Percentiles rank a stretch among this genome's conserved stretches.
phyloP scores from a whole-genome alignment of 2,888 invertebrate genomes.

The Ctenicera cuprea region DNA sequence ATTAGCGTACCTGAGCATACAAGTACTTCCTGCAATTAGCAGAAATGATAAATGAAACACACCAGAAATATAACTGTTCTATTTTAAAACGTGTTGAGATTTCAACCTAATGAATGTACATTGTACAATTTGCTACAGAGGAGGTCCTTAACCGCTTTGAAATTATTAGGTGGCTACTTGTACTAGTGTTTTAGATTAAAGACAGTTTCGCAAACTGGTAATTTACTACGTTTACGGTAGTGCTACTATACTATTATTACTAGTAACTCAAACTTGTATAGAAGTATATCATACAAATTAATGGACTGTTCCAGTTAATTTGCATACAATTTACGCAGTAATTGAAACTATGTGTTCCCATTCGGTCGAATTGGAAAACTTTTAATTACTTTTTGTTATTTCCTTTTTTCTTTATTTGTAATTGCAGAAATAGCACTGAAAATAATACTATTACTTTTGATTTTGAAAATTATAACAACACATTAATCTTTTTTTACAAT shows the following conservation, averaged over 20 bases:
- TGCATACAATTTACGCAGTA: neutral
- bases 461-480: too few relatives aligned
- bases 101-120: constrained; percentile 10
- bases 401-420: too few relatives aligned
- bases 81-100: constrained; percentile 11
- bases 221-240: neutral
- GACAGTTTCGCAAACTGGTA: neutral
- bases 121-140: neutral
- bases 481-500: too few relatives aligned
- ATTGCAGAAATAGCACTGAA: too few relatives aligned
- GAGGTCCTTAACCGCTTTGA: constrained; percentile 16
- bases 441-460: too few relatives aligned
- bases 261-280: neutral
- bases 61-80: constrained; percentile 7
- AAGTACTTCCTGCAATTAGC: neutral
- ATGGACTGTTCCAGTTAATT: neutral
- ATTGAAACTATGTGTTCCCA: too few relatives aligned
- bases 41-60: neutral
- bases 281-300: neutral
- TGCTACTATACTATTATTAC: too few relatives aligned
- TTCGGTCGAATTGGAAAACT: too few relatives aligned
- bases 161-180: neutral
- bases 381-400: too few relatives aligned
- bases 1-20: neutral
- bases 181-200: neutral